Base-by-base conservation (phyloP, 2,797 vertebrate species). In the Leptatherina wallacei region DNA sequence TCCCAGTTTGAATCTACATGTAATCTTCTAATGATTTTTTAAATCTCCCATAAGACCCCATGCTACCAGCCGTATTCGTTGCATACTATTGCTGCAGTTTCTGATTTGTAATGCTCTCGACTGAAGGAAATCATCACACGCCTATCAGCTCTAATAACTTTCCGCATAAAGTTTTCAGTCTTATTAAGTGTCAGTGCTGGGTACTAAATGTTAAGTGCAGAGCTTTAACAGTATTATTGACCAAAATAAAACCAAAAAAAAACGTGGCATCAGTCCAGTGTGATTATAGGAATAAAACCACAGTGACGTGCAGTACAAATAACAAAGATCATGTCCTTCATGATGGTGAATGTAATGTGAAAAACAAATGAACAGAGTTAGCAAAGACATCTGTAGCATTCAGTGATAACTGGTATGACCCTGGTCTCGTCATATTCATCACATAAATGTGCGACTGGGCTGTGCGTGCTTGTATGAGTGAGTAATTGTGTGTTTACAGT, bases 181-280 rank as follows among this genome's bases (percentile, higher is more conserved):
- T 65, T 40, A 67, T 60, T 61, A 56, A 38, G 55, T 57, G 60
- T 68, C 70, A 73, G 55, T 77, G 67, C 73, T 69, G 69, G 73
- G 60, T 60, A 33, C 61, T 59, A 63, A 59, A 73, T 64, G 65
- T 62, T 9, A 32, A 52, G 71, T 80, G 63, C 64, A 65, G 73
- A 86, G 71, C 40, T 75, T 55, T 30, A 81, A 85, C 69, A 77
- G 75, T 67, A 72, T 75, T 65, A 56, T 3, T 78, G 75, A 84
- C 78, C 80, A 40, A 55, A 58, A 35, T 33, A 58, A 63, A 32
- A 32, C 2, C 5, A 30, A 61, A 70, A 73, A 56, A 18, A 58
- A 83, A 75, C 49, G 71, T 80, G 85, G 67, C 67, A 70, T 78
- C 51, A 44, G 61, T 71, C 79, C 66, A 78, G 54, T 81, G 20